Base-by-base conservation (phyloP, 2,888 invertebrate genomes). In the Aleiodes alternator region DNA sequence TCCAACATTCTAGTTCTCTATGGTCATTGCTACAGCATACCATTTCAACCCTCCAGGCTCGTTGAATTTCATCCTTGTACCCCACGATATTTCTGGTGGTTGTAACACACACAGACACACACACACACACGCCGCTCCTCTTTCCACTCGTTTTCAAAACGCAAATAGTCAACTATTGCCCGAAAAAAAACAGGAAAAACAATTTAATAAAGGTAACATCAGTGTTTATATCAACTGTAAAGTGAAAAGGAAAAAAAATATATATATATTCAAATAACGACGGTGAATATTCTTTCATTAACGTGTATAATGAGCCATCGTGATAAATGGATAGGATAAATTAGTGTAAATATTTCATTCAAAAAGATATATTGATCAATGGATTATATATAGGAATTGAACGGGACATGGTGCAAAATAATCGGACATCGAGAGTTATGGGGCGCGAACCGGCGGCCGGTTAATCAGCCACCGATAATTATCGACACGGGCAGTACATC, bases 401-500 rank as follows among this genome's bases (percentile, higher is more conserved):
- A 87, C 85, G 83, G 86, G 86, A 84, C 86, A 87, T 85, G 84
- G 87, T 85, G 84, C 87, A 88, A 89, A 89, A 89, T 89, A 89
- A 89, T 89, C 88, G 88, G 87, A 88, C 86, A 84, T 84, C 84
- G 86, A 88, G 89, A 89, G 87, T 89, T 89, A 89, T 89, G 89
- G 89, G 87, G 89, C 89, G 89, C 89, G 88, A 89, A 89, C 87
- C 89, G 85, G 86, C 86, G 86, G 85, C 87, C 88, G 88, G 88
- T 88, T 88, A 88, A 88, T 88, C 88, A 88, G 88, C 87, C 88
- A 87, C 88, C 88, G 88, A 89, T 89, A 89, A 89, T 89, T 89
- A 89, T 89, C 89, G 89, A 88, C 88, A 87, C 86, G 86, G 86
- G 85, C 86, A 86, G 87, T 89, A 89, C 88, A 89, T 89, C 89